A percentile compares a stretch with the other conserved stretches of the same genome.
phyloP scores from a whole-genome alignment of 2,888 invertebrate species.

The Trichogramma evanescens region DNA sequence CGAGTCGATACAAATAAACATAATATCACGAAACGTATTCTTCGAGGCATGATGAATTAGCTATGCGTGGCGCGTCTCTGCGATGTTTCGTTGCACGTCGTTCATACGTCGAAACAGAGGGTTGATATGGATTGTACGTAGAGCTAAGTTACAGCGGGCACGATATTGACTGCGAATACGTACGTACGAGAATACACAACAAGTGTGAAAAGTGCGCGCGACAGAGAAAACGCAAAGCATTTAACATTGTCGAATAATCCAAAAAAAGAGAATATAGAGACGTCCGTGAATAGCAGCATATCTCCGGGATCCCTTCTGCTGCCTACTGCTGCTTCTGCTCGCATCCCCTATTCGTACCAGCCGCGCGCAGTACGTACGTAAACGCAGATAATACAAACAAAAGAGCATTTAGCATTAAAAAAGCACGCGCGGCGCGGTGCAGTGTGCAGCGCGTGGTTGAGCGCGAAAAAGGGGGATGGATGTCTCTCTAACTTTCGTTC shows the following conservation, averaged over 20 bases:
- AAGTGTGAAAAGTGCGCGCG: no score
- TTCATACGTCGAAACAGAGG: no score
- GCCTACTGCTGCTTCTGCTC: constrained; percentile 19
- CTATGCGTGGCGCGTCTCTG: no score
- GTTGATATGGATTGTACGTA: no score
- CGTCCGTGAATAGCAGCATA: no score
- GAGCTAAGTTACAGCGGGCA: no score
- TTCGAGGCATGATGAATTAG: no score
- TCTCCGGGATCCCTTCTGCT: constrained; percentile 15
- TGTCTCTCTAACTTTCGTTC: background rate
- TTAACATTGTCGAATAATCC: constrained; percentile 30
- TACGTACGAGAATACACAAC: no score
- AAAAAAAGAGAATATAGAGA: constrained; percentile 28
- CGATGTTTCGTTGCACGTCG: no score
- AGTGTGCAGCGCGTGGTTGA: background rate
- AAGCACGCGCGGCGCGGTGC: constrained; percentile 28
- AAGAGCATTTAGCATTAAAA: constrained; percentile 42
- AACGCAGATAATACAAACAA: constrained; percentile 17
- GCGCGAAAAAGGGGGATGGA: constrained; percentile 2
- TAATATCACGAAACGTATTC: no score
- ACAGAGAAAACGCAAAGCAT: constrained; percentile 20
- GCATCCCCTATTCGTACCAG: constrained; percentile 24
- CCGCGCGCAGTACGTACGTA: background rate
- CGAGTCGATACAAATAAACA: no score
- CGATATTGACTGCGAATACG: no score